These are phyloP conservation scores for Leptinotarsa peninsularis DNA, from an alignment of 2,888 invertebrate genomes.

Conservation along the genomic window DNA sequence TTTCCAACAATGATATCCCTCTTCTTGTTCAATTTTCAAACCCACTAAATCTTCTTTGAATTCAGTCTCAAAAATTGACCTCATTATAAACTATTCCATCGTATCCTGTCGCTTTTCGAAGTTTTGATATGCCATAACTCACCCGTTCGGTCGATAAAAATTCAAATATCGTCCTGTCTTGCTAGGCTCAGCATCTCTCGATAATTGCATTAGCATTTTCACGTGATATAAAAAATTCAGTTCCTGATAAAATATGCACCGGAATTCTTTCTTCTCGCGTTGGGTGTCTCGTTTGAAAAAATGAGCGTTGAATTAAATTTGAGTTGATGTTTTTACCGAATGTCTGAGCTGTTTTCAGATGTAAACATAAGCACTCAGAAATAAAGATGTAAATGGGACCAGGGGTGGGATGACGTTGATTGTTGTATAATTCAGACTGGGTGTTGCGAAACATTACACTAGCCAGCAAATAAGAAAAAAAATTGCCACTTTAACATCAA, in stretches of 20 bases:
- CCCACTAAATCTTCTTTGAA: neutral
- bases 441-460: too few relatives aligned
- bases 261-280: neutral
- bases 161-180: conserved; percentile 21
- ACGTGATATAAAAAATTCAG: conserved; percentile 7
- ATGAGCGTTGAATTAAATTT: neutral
- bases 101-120: neutral
- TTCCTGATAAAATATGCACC: conserved; percentile 19
- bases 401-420: neutral
- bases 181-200: conserved; percentile 12
- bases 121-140: conserved; percentile 14
- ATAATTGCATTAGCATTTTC: conserved; percentile 30
- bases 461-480: too few relatives aligned
- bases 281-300: neutral
- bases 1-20: neutral
- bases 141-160: conserved; percentile 20
- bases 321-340: conserved; percentile 2
- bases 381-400: neutral
- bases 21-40: neutral
- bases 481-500: too few relatives aligned
- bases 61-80: neutral
- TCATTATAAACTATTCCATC: neutral
- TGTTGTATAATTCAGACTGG: too few relatives aligned
- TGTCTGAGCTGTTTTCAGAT: neutral
- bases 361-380: neutral